Percentiles rank a stretch among this genome's conserved stretches.
Conservation (phyloP, 2,888 invertebrate genomes). For the Amblyjoppa proteus region DNA sequence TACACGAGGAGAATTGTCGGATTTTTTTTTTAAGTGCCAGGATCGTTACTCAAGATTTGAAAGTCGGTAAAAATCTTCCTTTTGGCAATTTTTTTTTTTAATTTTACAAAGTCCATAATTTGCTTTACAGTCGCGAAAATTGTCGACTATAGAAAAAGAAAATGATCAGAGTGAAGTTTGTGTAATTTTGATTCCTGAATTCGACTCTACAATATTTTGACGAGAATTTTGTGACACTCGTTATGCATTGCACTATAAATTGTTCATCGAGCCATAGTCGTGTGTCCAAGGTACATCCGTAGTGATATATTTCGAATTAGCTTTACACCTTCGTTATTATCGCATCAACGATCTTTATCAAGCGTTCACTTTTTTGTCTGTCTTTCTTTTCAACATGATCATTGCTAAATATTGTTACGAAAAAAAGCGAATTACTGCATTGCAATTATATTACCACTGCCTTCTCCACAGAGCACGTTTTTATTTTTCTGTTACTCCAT, state of each 20-base stretch:
- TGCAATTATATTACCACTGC: constrained; percentile 60
- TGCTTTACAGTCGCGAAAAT: too few species aligned
- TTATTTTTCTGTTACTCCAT: constrained; percentile 37
- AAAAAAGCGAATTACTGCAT: constrained; percentile 39
- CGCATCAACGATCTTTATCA: constrained; percentile 51
- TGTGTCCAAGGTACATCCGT: constrained; percentile 37
- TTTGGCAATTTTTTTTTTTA: too few species aligned
- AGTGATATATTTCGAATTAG: constrained; percentile 32
- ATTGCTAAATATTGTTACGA: constrained; percentile 13
- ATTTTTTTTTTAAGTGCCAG: neutral
- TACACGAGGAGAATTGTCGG: constrained; percentile 2
- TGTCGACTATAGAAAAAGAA: neutral
- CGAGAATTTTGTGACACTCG: neutral
- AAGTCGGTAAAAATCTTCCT: too few species aligned
- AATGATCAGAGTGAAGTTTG: neutral
- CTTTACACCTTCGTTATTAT: constrained; percentile 33
- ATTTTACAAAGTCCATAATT: too few species aligned
- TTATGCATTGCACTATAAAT: constrained; percentile 21
- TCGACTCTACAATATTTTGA: neutral
- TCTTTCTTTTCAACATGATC: neutral
- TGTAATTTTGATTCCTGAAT: neutral
- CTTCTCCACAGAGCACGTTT: constrained; percentile 66
- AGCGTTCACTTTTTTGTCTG: constrained; percentile 30
- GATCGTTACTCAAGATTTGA: too few species aligned
- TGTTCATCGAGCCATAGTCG: constrained; percentile 11